These are phyloP conservation scores for Pseudochaenichthys georgianus DNA, from an alignment of 2,797 vertebrate genomes.

Conservation along the genomic window DNA sequence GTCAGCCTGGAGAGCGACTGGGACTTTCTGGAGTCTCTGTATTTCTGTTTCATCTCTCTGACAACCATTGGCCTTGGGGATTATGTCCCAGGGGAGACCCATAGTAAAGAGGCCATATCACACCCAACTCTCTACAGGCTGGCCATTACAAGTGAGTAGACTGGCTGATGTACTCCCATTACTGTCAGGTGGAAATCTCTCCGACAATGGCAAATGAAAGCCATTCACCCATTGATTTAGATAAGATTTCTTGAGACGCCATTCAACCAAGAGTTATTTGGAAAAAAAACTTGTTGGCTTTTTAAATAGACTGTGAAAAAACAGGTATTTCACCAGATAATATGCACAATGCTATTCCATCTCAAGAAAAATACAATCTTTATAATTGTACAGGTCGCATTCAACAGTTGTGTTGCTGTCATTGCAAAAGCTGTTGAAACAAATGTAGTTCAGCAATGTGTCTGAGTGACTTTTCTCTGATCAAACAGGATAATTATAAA, in stretches of 20 bases:
- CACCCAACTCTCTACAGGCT: constrained; percentile 93
- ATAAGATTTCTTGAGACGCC: background rate
- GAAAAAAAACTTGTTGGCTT: background rate
- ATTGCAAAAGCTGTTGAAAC: too few species aligned
- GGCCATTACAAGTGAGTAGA: constrained; percentile 91
- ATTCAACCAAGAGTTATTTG: too few species aligned
- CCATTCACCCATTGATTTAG: background rate
- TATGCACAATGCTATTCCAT: too few species aligned
- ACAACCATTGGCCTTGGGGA: constrained; percentile 98
- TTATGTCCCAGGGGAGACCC: constrained; percentile 94
- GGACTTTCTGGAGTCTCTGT: constrained; percentile 97
- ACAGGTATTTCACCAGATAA: too few species aligned
- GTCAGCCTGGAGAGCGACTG: constrained; percentile 90
- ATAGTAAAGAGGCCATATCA: constrained; percentile 81
- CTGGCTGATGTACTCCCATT: background rate
- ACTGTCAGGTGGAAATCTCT: background rate
- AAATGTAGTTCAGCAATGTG: too few species aligned
- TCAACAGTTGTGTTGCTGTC: too few species aligned
- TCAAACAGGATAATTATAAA: too few species aligned
- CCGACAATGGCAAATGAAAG: background rate
- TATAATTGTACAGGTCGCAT: too few species aligned
- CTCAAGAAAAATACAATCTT: too few species aligned
- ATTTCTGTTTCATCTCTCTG: constrained; percentile 98
- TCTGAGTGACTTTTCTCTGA: too few species aligned
- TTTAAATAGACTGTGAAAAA: too few species aligned